A percentile compares a stretch with the other conserved stretches of the same genome.
phyloP scores from a whole-genome alignment of 2,113 vertebrate genomes.

The Odocoileus hemionus region DNA sequence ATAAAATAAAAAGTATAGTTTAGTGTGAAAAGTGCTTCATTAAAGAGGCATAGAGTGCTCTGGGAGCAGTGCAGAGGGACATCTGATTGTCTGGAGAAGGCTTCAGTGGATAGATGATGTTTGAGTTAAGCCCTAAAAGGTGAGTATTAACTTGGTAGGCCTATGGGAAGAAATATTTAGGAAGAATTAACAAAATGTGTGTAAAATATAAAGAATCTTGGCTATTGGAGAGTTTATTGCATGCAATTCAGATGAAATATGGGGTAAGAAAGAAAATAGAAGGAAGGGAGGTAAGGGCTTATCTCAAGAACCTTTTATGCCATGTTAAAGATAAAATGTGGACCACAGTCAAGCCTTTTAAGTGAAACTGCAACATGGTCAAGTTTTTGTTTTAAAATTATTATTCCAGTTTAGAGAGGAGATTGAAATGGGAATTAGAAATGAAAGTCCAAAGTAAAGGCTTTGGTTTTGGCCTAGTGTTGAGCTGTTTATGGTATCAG shows the following conservation, averaged over 20 bases:
- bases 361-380: background rate
- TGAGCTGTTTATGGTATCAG: background rate
- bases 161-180: background rate
- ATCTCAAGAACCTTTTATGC: background rate
- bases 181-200: background rate
- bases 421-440: background rate
- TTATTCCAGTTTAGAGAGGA: background rate
- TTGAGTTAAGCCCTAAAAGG: background rate
- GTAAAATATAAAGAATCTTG: background rate
- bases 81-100: background rate
- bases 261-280: background rate
- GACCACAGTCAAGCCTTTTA: background rate
- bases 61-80: background rate
- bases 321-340: background rate
- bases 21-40: background rate
- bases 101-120: background rate
- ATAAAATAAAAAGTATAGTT: background rate
- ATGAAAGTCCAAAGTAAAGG: background rate
- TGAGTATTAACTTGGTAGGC: background rate
- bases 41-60: background rate
- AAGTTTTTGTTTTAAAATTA: background rate
- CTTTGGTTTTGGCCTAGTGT: background rate
- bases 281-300: background rate
- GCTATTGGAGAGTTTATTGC: background rate
- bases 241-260: background rate